These are phyloP conservation scores for Naso thynnoides DNA, from an alignment of 2,797 vertebrate species.

Conservation along the genomic window DNA sequence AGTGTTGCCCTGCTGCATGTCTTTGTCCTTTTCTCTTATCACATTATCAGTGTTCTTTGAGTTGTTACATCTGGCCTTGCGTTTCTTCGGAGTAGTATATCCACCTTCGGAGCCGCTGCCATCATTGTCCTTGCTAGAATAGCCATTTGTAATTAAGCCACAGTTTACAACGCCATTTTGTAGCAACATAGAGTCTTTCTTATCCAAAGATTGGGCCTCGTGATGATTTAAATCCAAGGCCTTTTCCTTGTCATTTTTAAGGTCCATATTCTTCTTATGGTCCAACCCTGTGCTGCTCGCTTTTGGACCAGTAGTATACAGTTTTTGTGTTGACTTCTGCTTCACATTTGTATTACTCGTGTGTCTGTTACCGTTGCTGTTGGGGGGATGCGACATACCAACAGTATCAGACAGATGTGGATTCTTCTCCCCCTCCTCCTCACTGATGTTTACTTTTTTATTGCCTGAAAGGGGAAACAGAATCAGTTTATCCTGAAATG, in stretches of 20 bases:
- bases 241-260: slow-evolving; percentile 91
- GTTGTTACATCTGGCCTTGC: slow-evolving; percentile 91
- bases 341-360: slow-evolving; percentile 82
- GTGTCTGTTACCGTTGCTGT: slow-evolving; percentile 90
- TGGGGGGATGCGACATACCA: slow-evolving; percentile 83
- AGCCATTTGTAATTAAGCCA: slow-evolving; percentile 94
- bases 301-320: slow-evolving; percentile 86
- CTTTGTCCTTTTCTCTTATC: slow-evolving; percentile 89
- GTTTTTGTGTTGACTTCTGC: slow-evolving; percentile 86
- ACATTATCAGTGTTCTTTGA: slow-evolving; percentile 90
- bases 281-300: slow-evolving; percentile 87
- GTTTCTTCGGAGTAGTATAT: slow-evolving; percentile 95
- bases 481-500: slow-evolving; percentile 60
- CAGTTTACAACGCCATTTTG: slow-evolving; percentile 93
- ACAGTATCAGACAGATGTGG: slow-evolving; percentile 84
- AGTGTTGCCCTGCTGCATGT: slow-evolving; percentile 87
- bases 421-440: slow-evolving; percentile 88
- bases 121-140: slow-evolving; percentile 93
- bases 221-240: slow-evolving; percentile 73
- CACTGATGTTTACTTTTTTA: slow-evolving; percentile 89
- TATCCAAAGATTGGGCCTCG: slow-evolving; percentile 73
- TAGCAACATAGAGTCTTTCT: slow-evolving; percentile 87
- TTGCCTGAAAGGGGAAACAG: slow-evolving; percentile 85
- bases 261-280: slow-evolving; percentile 92
- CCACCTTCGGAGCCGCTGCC: slow-evolving; percentile 96